phyloP scores from a whole-genome alignment of 1,140 invertebrate genomes.

The Apocrypta bakeri region DNA sequence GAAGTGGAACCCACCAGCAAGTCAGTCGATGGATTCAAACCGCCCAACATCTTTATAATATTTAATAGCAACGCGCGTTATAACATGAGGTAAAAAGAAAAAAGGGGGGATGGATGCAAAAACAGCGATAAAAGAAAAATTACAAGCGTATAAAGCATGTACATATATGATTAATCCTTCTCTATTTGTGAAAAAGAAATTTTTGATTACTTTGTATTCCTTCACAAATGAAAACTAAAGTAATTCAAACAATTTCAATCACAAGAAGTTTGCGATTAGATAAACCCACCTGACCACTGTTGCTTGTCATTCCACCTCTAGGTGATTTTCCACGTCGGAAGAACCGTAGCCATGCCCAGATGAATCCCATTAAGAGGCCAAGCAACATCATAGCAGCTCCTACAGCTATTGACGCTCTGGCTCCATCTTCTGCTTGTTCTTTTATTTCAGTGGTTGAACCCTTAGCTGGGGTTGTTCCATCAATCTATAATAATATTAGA shows the following conservation, averaged over 20 bases:
- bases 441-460: constrained; percentile 57
- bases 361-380: constrained; percentile 61
- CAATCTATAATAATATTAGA: constrained; percentile 46
- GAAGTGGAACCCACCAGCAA: constrained; percentile 76
- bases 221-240: constrained; percentile 15
- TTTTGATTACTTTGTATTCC: constrained; percentile 8
- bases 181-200: not conserved
- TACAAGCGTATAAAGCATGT: constrained; percentile 38
- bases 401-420: constrained; percentile 62
- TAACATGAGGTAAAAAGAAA: constrained; percentile 70
- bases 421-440: constrained; percentile 57
- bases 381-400: constrained; percentile 66
- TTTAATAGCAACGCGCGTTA: constrained; percentile 69
- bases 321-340: constrained; percentile 67
- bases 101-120: constrained; percentile 53
- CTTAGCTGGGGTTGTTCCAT: constrained; percentile 48
- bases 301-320: constrained; percentile 67
- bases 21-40: constrained; percentile 75
- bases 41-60: constrained; percentile 73
- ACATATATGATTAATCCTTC: not conserved
- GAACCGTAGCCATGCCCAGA: constrained; percentile 68
- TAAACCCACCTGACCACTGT: constrained; percentile 70
- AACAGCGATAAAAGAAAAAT: constrained; percentile 52
- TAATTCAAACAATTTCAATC: constrained; percentile 18
- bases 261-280: constrained; percentile 20